Evolutionary conservation across 2,797 vertebrate species (phyloP).

Genomic region (Scyliorhinus canicula): DNA sequence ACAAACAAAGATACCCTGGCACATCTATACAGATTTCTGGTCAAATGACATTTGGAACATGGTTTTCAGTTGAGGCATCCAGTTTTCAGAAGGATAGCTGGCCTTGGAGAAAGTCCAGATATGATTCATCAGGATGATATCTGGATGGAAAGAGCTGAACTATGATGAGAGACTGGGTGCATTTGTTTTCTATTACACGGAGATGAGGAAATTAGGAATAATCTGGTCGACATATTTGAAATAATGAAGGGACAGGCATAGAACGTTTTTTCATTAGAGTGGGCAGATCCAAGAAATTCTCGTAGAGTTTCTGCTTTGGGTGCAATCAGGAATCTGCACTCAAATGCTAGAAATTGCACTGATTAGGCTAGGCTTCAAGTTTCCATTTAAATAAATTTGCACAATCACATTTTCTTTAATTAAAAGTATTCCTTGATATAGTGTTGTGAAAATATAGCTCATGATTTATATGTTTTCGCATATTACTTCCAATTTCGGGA

Average conservation of each 20-base stretch:
- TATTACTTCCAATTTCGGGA: background rate
- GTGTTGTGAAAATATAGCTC: background rate
- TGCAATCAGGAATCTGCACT: background rate
- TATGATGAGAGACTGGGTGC: background rate
- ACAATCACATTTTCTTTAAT: background rate
- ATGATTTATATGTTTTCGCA: background rate
- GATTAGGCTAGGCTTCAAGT: background rate
- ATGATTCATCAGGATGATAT: conserved; percentile 7
- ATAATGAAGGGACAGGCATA: background rate
- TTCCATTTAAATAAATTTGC: background rate
- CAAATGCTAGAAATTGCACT: background rate
- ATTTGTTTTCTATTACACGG: background rate
- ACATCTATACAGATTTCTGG: background rate
- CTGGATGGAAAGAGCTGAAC: background rate
- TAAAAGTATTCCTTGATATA: background rate
- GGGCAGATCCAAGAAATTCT: background rate
- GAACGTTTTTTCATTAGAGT: background rate
- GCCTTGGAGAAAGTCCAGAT: background rate
- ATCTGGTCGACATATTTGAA: background rate
- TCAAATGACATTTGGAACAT: background rate
- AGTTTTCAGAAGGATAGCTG: background rate
- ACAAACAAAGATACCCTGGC: background rate
- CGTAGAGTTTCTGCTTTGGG: background rate
- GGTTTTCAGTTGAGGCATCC: background rate
- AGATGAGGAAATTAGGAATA: background rate